Percentiles rank a stretch among this genome's conserved stretches.
Evolutionary conservation across 2,113 vertebrate species (phyloP).

Genomic region (Alligator mississippiensis): DNA sequence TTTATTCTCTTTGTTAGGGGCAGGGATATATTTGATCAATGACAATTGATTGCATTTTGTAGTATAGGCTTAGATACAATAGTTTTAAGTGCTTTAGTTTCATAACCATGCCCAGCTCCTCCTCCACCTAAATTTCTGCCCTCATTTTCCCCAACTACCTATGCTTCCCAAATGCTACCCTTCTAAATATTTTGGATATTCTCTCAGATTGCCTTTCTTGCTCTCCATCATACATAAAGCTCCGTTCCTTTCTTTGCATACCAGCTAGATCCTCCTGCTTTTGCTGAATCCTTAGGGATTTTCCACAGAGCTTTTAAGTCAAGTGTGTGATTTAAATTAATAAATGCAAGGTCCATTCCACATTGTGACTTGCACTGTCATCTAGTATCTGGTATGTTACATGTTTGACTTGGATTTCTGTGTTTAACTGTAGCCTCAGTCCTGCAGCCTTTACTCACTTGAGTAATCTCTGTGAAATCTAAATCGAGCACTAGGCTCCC

Average conservation of each 20-base stretch:
- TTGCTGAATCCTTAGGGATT: neutral
- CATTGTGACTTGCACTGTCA: neutral
- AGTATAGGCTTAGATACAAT: neutral
- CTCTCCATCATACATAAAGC: neutral
- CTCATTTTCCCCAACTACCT: neutral
- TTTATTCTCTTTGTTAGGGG: neutral
- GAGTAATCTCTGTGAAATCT: neutral
- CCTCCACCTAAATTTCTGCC: neutral
- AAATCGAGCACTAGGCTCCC: neutral
- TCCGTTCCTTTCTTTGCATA: neutral
- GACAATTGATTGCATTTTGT: neutral
- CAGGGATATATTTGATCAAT: neutral
- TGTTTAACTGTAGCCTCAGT: neutral
- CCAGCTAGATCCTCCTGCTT: neutral
- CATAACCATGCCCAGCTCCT: neutral
- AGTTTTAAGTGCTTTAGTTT: neutral
- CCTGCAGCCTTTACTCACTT: neutral
- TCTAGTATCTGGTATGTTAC: neutral
- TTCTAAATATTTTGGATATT: neutral
- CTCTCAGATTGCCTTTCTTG: too few relatives aligned
- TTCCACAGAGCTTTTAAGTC: neutral
- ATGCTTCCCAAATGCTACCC: neutral
- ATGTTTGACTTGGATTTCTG: neutral
- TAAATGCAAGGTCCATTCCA: neutral
- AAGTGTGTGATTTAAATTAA: neutral